These are phyloP conservation scores for Trissolcus japonicus DNA, from an alignment of 2,888 invertebrate genomes.

Conservation along the genomic window DNA sequence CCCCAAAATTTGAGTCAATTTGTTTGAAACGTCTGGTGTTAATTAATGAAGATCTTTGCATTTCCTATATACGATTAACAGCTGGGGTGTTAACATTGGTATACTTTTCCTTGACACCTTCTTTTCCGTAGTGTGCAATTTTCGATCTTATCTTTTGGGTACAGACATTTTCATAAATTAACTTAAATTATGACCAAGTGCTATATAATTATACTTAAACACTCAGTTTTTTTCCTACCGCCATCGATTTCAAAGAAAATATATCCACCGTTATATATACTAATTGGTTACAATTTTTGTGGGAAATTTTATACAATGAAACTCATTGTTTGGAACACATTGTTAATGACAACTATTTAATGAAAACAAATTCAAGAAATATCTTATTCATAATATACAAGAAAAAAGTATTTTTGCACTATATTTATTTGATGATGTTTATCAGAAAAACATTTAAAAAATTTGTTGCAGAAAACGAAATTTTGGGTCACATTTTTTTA, in stretches of 20 bases:
- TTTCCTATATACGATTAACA: conserved; percentile 25
- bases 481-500: too few species aligned
- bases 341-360: conserved; percentile 2
- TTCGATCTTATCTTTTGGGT: conserved; percentile 27
- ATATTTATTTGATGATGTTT: too few species aligned
- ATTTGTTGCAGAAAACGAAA: too few species aligned
- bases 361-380: not conserved
- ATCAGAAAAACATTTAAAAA: too few species aligned
- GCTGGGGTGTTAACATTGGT: conserved; percentile 32
- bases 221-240: conserved; percentile 23
- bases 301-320: conserved; percentile 4
- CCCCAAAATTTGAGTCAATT: too few species aligned
- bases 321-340: not conserved
- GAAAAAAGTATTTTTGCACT: too few species aligned
- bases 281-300: conserved; percentile 14
- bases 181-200: conserved; percentile 23
- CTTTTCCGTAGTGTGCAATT: conserved; percentile 7
- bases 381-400: too few species aligned
- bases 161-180: conserved; percentile 42
- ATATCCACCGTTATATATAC: not conserved
- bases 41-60: conserved; percentile 15
- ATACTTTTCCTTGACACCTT: conserved; percentile 34
- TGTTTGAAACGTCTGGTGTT: conserved; percentile 1
- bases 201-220: conserved; percentile 34
- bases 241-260: conserved; percentile 7